phyloP scores from a whole-genome alignment of 2,113 vertebrate genomes.

The Euleptes europaea region DNA sequence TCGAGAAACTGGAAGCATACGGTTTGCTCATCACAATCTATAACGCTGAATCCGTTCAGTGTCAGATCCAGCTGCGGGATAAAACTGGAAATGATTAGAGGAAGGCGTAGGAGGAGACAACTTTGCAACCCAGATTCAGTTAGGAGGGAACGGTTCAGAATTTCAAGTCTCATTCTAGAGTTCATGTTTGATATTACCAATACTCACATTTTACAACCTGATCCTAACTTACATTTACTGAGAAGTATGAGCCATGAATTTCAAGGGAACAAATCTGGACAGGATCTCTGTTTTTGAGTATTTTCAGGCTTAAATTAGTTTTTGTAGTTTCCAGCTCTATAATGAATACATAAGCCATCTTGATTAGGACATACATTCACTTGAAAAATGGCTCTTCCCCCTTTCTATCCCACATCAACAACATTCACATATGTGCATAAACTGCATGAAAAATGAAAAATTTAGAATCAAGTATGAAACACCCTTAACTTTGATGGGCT shows the following conservation, averaged over 20 bases:
- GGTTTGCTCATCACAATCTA: neutral
- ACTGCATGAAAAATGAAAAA: too few relatives aligned
- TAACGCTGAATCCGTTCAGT: slow-evolving; percentile 18
- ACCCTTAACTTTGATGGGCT: too few relatives aligned
- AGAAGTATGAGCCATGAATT: neutral
- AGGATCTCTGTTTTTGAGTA: neutral
- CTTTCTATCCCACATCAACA: neutral
- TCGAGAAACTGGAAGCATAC: slow-evolving; percentile 13
- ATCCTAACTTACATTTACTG: neutral
- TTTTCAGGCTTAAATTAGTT: neutral
- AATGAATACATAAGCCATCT: neutral
- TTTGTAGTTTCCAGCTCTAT: neutral
- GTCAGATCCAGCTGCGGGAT: slow-evolving; percentile 36
- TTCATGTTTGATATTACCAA: neutral
- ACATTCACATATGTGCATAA: neutral
- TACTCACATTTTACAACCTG: neutral
- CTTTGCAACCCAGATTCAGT: slow-evolving; percentile 14
- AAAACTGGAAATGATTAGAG: neutral
- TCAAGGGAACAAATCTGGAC: neutral
- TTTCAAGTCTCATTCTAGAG: slow-evolving; percentile 1
- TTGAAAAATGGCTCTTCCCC: neutral
- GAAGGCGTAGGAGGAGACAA: neutral
- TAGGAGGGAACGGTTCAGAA: neutral
- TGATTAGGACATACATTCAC: neutral
- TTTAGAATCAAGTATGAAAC: too few relatives aligned